These are phyloP conservation scores for Mythimna ferrago DNA, from an alignment of 2,888 invertebrate genomes.

Conservation along the genomic window DNA sequence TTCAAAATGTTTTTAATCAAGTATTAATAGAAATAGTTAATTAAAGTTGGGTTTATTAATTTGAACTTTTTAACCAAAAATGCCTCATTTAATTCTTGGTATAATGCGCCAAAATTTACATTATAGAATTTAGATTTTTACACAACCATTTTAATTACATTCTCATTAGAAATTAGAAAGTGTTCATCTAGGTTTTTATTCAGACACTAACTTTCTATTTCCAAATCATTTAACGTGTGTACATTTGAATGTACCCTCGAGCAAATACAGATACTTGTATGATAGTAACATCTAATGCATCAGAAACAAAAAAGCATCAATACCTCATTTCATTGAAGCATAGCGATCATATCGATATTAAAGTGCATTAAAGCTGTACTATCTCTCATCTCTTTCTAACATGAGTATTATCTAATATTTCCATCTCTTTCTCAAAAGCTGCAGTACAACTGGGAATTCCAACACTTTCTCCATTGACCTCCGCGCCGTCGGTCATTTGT, in stretches of 20 bases:
- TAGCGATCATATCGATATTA: slow-evolving; percentile 27
- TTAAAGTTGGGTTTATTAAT: no score
- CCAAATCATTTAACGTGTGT: slow-evolving; percentile 14
- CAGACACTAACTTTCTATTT: slow-evolving; percentile 29
- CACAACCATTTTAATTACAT: not conserved
- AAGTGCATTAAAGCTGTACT: slow-evolving; percentile 37
- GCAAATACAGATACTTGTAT: slow-evolving; percentile 10
- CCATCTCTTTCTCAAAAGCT: slow-evolving; percentile 52
- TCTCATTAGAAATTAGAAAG: slow-evolving; percentile 10
- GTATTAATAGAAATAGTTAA: no score
- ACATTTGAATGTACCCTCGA: not conserved
- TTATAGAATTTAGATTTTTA: not conserved
- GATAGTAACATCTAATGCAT: slow-evolving; percentile 15
- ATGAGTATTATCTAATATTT: slow-evolving; percentile 7
- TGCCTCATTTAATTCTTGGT: no score
- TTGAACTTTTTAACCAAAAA: no score
- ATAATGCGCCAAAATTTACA: not conserved
- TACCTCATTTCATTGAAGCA: slow-evolving; percentile 23
- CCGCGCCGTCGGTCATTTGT: slow-evolving; percentile 73
- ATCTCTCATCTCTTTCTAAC: slow-evolving; percentile 33
- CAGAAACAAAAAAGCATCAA: slow-evolving; percentile 17
- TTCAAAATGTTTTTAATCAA: no score
- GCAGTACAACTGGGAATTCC: slow-evolving; percentile 76
- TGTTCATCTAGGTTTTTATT: slow-evolving; percentile 6
- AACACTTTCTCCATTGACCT: slow-evolving; percentile 83